Evolutionary conservation across 2,888 invertebrate genomes (phyloP), one percentile per base, ranked within the genome.

Genomic region (Eulithis prunata): DNA sequence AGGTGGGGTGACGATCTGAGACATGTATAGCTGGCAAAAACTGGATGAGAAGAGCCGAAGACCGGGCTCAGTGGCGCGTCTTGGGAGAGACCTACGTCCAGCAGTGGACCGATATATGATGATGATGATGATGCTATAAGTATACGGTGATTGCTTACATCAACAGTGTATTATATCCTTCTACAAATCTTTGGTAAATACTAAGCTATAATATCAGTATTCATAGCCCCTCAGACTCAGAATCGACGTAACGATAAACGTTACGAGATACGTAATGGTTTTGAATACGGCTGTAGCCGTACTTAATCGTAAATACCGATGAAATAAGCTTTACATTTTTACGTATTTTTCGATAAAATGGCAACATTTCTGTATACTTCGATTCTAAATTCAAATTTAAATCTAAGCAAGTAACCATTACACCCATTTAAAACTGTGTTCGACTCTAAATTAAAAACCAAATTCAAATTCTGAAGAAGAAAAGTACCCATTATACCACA

Each of bases 401-500:
- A 41, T 41, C 10, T 32, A 32, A 32, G 32, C 32, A 32, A 32
- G 32, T 32, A 6, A 4, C 32, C 32, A 6, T 5, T 32, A 32
- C 32, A 32, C 3, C 6, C 32, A 32, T 4, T 32, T 32, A 4
- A 32, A 41, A 8, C 10, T 41, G 41, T 38, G 38, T 41, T 41
- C 10, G 38, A 7, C 3, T 38, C 38, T 1, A 38, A 38, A 38
- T 38, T 38, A 5, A 38, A 38, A 38, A 7, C 21, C 6, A 49
- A 36, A 53, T 53, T n/a, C n/a, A 11, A 54, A 54, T 8, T 14
- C 21, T 14, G 14, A 41, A 14, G 11, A 43, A 32, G 32, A 13
- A 21, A 11, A 53, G 53, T 60, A 60, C 32, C 55, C 36, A 59
- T 64, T 64, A 8, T 43, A 45, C 55, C 58, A 46, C 46, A 58